Evolutionary conservation across 1,140 invertebrate genomes (phyloP), one percentile per base, ranked within the genome.

Genomic region (Mizuhopecten yessoensis): DNA sequence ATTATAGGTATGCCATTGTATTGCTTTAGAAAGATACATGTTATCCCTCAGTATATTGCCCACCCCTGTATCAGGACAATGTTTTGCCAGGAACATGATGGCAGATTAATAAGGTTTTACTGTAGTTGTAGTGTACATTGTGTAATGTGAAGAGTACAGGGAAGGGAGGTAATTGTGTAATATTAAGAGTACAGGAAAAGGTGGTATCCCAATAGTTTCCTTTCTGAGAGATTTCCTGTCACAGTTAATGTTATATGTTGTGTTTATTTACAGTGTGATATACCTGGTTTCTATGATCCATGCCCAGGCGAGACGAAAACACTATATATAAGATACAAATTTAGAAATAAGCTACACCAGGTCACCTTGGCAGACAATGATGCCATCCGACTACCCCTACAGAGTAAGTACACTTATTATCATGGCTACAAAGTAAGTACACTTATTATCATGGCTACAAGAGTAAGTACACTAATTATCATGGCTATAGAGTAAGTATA

Each of bases 241-340:
- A 39, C 36, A 39, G 5, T 39, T 13, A 39, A 39, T 87, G n/a
- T 20, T 34, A 33, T 42, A 86, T 33, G 88, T 92, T 34, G 75
- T 90, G 7, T 33, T 34, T 91, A 90, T 92, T 97, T 97, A 86
- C 96, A 99, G 99, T 98, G 98, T 95, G 98, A 99, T 95, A 96
- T 99, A 88, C 98, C 99, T 45, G 99, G 99, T 34, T 99, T 99
- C 96, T 99, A 98, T 96, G 99, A 99, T 96, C 99, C 99, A 0
- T 99, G 98, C 95, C 97, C 99, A 29, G 98, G 99, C 3, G 99
- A 99, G 93, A 98, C 98, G 10, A 99, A 99, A 96, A 97, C 97
- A 91, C 96, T 99, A 34, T 97, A 98, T 49, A 97, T 99, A 90
- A 97, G 98, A 94, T 99, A 99, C 96, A 97, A 97, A 94, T 99